Conservation (phyloP, 2,113 vertebrate genomes). For the Ochotona princeps region DNA sequence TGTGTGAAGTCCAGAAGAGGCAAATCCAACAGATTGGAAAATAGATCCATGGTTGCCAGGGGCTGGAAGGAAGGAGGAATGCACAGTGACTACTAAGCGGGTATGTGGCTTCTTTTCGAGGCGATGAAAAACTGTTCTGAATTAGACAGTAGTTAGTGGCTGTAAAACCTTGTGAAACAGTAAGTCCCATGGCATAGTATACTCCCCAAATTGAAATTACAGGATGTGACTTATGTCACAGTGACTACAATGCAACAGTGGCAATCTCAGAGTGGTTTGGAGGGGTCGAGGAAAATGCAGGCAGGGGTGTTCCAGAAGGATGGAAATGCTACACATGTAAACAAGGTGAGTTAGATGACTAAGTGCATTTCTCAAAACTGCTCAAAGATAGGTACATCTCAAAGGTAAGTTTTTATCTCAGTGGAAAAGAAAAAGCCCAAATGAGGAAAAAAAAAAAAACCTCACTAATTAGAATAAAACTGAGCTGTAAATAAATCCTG, state of each 20-base stretch:
- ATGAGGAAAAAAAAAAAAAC: background rate
- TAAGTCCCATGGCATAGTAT: background rate
- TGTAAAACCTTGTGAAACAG: background rate
- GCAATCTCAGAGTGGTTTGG: background rate
- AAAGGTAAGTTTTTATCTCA: background rate
- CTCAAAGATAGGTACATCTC: background rate
- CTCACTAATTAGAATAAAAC: background rate
- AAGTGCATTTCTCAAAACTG: background rate
- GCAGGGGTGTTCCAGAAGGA: background rate
- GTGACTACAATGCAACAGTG: background rate
- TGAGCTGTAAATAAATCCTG: background rate
- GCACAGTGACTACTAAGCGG: background rate
- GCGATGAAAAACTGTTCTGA: constrained; percentile 24
- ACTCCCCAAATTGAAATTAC: background rate
- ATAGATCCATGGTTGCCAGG: background rate
- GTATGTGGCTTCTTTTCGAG: background rate
- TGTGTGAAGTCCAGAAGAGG: background rate
- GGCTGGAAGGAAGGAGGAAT: background rate
- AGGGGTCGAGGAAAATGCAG: background rate
- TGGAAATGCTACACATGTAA: background rate
- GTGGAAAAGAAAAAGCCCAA: background rate
- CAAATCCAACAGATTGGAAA: background rate
- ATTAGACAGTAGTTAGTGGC: background rate
- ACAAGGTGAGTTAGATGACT: too few species aligned
- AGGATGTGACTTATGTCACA: background rate